Conservation (phyloP, 2,797 vertebrate species). For the Cetoscarus ocellatus region DNA sequence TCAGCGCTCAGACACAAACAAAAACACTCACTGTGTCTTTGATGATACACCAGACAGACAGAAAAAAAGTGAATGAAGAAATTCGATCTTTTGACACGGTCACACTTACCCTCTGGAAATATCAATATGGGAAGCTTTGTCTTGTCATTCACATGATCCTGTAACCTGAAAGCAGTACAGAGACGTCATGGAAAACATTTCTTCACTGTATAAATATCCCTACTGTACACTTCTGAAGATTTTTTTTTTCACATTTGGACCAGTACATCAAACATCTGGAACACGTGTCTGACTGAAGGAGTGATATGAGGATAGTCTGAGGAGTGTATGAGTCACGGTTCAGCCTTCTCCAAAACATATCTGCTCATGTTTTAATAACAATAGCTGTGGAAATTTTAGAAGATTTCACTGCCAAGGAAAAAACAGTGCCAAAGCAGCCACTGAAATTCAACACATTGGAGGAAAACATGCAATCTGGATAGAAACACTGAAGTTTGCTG, state of each 20-base stretch:
- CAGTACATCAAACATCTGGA: conserved; percentile 38
- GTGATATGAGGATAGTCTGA: conserved; percentile 10
- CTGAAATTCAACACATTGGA: conserved; percentile 10
- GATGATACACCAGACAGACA: conserved; percentile 27
- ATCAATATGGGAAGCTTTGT: conserved; percentile 96
- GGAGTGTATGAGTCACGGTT: conserved; percentile 32
- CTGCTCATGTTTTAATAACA: conserved; percentile 27
- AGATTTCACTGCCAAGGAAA: conserved; percentile 33
- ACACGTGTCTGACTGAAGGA: background rate
- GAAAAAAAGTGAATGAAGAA: conserved; percentile 15
- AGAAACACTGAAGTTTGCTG: conserved; percentile 6
- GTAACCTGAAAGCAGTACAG: conserved; percentile 85
- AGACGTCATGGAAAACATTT: conserved; percentile 38
- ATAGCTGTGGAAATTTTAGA: conserved; percentile 6
- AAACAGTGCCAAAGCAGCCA: conserved; percentile 9
- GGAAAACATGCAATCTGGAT: background rate
- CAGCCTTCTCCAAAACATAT: conserved; percentile 34
- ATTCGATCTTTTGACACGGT: conserved; percentile 1
- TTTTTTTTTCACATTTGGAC: conserved; percentile 16
- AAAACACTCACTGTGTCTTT: conserved; percentile 32
- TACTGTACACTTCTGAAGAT: conserved; percentile 18
- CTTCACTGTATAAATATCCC: conserved; percentile 10
- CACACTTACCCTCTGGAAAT: conserved; percentile 95
- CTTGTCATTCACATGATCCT: conserved; percentile 92
- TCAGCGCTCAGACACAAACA: conserved; percentile 13